Conservation (phyloP, 2,888 invertebrate genomes). For the Eurytoma adleriae region DNA sequence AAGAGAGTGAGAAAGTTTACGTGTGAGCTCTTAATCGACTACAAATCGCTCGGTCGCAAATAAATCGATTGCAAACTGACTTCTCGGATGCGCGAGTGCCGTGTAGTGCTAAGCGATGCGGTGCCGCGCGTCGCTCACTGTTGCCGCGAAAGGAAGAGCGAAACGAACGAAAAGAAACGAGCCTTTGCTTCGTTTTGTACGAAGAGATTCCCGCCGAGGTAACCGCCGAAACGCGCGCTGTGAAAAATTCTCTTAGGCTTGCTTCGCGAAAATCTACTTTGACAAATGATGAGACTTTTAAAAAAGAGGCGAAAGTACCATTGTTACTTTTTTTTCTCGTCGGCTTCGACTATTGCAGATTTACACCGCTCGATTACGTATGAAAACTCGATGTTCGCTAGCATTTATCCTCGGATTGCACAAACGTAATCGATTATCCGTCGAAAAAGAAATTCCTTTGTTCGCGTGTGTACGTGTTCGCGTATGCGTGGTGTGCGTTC, state of each 20-base stretch:
- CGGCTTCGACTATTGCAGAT: conserved; percentile 9
- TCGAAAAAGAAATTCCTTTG: conserved; percentile 13
- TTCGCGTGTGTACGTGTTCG: neutral
- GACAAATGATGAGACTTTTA: conserved; percentile 41
- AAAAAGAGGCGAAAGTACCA: conserved; percentile 32
- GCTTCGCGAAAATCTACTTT: conserved; percentile 44
- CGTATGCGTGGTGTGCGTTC: conserved; percentile 10
- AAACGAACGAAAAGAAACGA: too few relatives aligned
- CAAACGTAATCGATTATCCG: conserved; percentile 37
- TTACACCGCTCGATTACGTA: conserved; percentile 19
- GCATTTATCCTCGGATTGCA: conserved; percentile 11
- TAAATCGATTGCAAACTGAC: conserved; percentile 5
- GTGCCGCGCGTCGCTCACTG: too few relatives aligned
- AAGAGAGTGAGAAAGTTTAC: conserved; percentile 62
- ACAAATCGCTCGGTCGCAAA: neutral
- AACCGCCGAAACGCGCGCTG: conserved; percentile 15
- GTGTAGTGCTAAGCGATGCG: neutral
- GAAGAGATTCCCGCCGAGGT: too few relatives aligned
- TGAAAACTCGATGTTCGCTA: neutral
- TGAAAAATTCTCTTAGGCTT: conserved; percentile 51
- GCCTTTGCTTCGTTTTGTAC: too few relatives aligned
- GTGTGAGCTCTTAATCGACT: conserved; percentile 2
- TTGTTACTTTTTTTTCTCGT: conserved; percentile 9
- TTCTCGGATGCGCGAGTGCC: neutral
- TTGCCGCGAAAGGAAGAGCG: too few relatives aligned